Evolutionary conservation across 2,888 invertebrate species (phyloP).

Genomic region (Unio delphinus): DNA sequence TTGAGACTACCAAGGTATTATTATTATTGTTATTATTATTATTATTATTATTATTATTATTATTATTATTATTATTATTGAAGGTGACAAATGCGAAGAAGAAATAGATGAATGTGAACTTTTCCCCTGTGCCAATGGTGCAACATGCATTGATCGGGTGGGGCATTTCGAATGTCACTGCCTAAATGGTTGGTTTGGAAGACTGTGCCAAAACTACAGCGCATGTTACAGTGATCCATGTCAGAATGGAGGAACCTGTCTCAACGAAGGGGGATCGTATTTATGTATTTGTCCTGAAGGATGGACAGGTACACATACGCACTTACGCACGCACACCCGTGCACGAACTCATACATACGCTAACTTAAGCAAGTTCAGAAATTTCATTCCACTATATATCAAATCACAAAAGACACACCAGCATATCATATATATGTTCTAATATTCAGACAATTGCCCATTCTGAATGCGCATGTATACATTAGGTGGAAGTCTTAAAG

Average conservation of each 20-base stretch:
- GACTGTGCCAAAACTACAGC: no score
- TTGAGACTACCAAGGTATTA: no score
- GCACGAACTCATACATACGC: no score
- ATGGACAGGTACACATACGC: conserved; percentile 8
- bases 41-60: background rate
- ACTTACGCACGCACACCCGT: no score
- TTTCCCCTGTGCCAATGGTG: conserved; percentile 9
- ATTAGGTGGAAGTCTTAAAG: no score
- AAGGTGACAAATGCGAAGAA: conserved; percentile 7
- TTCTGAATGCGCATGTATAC: no score
- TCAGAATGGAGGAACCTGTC: conserved; percentile 33
- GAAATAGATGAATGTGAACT: conserved; percentile 17
- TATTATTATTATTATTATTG: background rate
- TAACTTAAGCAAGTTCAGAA: no score
- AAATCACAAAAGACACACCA: no score
- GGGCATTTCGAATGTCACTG: conserved; percentile 11
- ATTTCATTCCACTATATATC: no score
- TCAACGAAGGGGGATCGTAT: conserved; percentile 18
- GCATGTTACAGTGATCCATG: conserved; percentile 23
- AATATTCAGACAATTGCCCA: no score
- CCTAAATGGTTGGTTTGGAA: conserved; percentile 9
- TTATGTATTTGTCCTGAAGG: conserved; percentile 23
- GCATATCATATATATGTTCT: no score
- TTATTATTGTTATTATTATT: background rate
- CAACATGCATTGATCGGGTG: conserved; percentile 10